phyloP scores from a whole-genome alignment of 2,797 vertebrate species.

The Mionectes olivaceus region DNA sequence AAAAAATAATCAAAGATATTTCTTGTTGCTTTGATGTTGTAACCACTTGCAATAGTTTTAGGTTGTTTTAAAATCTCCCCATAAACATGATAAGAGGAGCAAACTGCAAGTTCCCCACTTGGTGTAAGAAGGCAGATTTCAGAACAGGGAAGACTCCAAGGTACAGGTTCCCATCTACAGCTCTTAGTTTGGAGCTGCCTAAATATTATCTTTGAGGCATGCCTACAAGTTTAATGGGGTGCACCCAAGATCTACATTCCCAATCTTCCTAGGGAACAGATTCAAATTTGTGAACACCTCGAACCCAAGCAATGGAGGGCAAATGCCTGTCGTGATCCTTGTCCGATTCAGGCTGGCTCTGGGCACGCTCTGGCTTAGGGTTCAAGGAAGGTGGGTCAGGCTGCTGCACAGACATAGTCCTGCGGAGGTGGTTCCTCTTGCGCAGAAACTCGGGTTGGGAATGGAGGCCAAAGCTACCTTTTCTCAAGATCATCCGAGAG shows the following conservation, averaged over 20 bases:
- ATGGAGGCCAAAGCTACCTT: constrained; percentile 94
- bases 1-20: not conserved
- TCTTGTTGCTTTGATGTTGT: not conserved
- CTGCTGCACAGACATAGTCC: constrained; percentile 97
- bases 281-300: constrained; percentile 79
- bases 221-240: not conserved
- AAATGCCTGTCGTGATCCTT: constrained; percentile 88
- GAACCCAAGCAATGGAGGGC: constrained; percentile 78
- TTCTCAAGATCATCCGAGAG: constrained; percentile 93
- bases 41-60: not conserved
- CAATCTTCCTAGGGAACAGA: constrained; percentile 70
- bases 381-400: constrained; percentile 90
- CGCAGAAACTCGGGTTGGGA: constrained; percentile 95
- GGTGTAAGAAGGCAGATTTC: constrained; percentile 38
- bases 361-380: constrained; percentile 96
- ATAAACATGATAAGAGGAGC: constrained; percentile 64
- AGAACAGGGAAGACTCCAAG: constrained; percentile 30
- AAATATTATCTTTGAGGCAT: not conserved
- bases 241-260: not conserved
- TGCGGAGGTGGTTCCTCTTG: constrained; percentile 93
- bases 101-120: constrained; percentile 41
- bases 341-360: constrained; percentile 97
- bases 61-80: constrained; percentile 35
- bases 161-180: not conserved
- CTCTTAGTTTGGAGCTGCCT: constrained; percentile 26